Evolutionary conservation across 2,797 vertebrate species (phyloP).

Genomic region (Oreochromis grahami): DNA sequence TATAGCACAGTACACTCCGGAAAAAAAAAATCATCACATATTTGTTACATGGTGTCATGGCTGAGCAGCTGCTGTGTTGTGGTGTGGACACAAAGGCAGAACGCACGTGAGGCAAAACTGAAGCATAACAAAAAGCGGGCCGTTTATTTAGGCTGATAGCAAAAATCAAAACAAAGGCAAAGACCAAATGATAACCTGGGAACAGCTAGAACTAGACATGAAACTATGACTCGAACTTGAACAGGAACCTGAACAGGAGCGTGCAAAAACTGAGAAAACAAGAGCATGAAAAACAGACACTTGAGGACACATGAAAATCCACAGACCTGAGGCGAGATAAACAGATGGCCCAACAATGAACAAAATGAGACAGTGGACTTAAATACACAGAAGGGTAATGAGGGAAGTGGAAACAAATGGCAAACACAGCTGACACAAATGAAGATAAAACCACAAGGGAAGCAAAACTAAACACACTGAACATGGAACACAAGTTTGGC

Average conservation of each 20-base stretch:
- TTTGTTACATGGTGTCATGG: not conserved
- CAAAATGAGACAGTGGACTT: not conserved
- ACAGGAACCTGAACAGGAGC: not conserved
- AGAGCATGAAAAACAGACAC: not conserved
- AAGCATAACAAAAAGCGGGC: rapidly evolving
- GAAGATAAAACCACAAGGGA: not conserved
- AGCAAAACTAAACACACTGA: not conserved
- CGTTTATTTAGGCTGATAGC: not conserved
- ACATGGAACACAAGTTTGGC: not conserved
- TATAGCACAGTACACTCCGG: rapidly evolving
- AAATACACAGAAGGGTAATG: not conserved
- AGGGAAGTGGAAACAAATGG: not conserved
- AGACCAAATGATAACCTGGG: not conserved
- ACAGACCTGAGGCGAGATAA: not conserved
- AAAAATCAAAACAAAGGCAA: not conserved
- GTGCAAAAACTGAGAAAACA: rapidly evolving
- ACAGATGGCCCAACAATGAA: not conserved
- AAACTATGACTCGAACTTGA: not conserved
- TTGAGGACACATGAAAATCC: not conserved
- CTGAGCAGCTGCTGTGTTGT: not conserved
- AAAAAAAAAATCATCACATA: not conserved
- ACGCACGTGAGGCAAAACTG: not conserved
- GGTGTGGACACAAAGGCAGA: not conserved
- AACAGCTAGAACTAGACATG: not conserved
- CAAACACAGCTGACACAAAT: rapidly evolving